A percentile compares a stretch with the other conserved stretches of the same genome.
phyloP scores from a whole-genome alignment of 2,113 vertebrate species.

The Melanocharis versteri region DNA sequence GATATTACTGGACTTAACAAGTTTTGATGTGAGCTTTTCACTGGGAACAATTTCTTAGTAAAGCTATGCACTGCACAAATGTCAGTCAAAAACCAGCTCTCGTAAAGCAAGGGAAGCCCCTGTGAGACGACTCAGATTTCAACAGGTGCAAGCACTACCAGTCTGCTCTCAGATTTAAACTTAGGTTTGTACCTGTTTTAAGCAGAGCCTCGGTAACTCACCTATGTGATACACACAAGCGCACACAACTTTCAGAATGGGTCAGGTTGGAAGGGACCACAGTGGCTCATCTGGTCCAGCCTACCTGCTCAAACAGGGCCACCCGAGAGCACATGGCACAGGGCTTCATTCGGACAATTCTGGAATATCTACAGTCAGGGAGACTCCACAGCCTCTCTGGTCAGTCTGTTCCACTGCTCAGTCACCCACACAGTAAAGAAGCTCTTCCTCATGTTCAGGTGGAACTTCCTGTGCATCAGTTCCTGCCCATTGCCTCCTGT shows the following conservation, averaged over 20 bases:
- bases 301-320: background rate
- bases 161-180: background rate
- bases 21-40: background rate
- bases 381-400: background rate
- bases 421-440: background rate
- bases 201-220: background rate
- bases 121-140: background rate
- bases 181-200: background rate
- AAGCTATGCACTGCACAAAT: background rate
- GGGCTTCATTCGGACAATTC: background rate
- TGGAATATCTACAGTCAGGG: background rate
- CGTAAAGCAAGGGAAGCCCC: background rate
- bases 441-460: background rate
- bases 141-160: rapidly evolving
- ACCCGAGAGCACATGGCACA: background rate
- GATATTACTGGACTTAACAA: background rate
- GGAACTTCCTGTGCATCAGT: background rate
- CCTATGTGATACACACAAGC: background rate
- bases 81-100: background rate
- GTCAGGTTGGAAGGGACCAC: background rate
- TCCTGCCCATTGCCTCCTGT: background rate
- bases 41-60: background rate
- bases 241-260: background rate
- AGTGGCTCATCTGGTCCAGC: background rate
- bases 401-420: rapidly evolving